Evolutionary conservation across 2,888 invertebrate species (phyloP).

Genomic region (Nasonia oneida): DNA sequence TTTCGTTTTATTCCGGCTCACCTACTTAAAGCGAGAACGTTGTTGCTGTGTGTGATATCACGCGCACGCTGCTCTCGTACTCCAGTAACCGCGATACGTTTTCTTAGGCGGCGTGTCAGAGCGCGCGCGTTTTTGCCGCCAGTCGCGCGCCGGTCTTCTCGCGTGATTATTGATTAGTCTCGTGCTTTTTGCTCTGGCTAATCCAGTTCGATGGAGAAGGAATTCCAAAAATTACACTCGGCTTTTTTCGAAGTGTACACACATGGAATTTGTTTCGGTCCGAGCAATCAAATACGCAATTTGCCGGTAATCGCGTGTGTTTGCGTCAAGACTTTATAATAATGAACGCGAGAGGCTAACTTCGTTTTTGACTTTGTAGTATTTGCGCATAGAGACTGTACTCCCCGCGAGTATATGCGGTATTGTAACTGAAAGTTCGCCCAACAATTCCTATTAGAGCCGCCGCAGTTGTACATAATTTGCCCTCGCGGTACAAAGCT

Average conservation of each 20-base stretch:
- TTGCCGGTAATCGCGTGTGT: background rate
- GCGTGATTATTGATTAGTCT: background rate
- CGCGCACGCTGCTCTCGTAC: conserved; percentile 29
- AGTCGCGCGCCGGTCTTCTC: background rate
- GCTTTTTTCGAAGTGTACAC: background rate
- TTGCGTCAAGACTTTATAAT: background rate
- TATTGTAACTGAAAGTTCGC: background rate
- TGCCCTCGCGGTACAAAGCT: conserved; percentile 5
- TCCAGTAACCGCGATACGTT: conserved; percentile 49
- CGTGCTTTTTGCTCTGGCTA: background rate
- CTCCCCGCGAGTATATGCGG: background rate
- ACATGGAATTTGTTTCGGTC: background rate
- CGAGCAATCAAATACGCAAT: background rate
- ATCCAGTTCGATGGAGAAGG: background rate
- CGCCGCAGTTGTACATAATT: conserved; percentile 16
- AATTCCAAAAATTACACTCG: background rate
- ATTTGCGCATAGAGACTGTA: background rate
- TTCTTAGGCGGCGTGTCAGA: background rate
- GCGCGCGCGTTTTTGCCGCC: background rate
- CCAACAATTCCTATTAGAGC: conserved; percentile 24
- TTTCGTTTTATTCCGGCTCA: conserved; percentile 62
- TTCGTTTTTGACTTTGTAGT: conserved; percentile 6
- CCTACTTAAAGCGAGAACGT: conserved; percentile 61
- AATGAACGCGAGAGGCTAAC: background rate
- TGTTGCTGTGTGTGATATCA: background rate